Percentiles rank a stretch among this genome's conserved stretches.
phyloP scores from a whole-genome alignment of 2,797 vertebrate genomes.

The Manis javanica region DNA sequence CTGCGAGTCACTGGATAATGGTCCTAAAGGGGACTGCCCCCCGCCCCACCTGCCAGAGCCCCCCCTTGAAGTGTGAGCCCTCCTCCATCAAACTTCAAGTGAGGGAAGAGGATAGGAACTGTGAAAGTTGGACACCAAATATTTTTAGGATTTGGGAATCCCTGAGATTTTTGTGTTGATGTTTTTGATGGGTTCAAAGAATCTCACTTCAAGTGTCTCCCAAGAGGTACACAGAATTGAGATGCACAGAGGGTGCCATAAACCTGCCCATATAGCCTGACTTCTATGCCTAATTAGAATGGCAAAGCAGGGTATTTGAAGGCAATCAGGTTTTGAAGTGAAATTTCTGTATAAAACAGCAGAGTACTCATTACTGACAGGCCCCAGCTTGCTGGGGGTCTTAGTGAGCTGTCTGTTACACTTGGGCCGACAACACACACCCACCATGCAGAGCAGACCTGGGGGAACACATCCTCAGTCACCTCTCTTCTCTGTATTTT shows the following conservation, averaged over 20 bases:
- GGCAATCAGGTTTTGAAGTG: slow-evolving; percentile 61
- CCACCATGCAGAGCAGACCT: neutral
- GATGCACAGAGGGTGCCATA: slow-evolving; percentile 30
- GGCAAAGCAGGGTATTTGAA: slow-evolving; percentile 66
- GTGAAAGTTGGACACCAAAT: neutral
- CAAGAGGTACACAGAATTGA: slow-evolving; percentile 48
- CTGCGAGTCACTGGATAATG: neutral
- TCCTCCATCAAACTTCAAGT: neutral
- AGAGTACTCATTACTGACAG: slow-evolving; percentile 54
- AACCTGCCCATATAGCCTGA: slow-evolving; percentile 38
- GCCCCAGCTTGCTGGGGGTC: slow-evolving; percentile 55
- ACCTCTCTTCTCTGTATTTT: neutral
- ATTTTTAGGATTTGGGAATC: neutral
- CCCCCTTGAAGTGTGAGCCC: neutral
- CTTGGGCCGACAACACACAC: neutral
- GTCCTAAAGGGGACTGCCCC: neutral
- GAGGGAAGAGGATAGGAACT: neutral
- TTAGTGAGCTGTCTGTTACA: slow-evolving; percentile 56
- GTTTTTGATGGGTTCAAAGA: slow-evolving; percentile 59
- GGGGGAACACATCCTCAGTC: neutral
- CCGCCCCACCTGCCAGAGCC: neutral
- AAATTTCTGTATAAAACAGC: slow-evolving; percentile 66
- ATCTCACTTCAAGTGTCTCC: slow-evolving; percentile 61
- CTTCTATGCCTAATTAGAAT: slow-evolving; percentile 64
- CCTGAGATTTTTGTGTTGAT: neutral